Percentiles rank a stretch among this genome's conserved stretches.
Evolutionary conservation across 2,888 invertebrate species (phyloP).

Genomic region (Acronicta alni): DNA sequence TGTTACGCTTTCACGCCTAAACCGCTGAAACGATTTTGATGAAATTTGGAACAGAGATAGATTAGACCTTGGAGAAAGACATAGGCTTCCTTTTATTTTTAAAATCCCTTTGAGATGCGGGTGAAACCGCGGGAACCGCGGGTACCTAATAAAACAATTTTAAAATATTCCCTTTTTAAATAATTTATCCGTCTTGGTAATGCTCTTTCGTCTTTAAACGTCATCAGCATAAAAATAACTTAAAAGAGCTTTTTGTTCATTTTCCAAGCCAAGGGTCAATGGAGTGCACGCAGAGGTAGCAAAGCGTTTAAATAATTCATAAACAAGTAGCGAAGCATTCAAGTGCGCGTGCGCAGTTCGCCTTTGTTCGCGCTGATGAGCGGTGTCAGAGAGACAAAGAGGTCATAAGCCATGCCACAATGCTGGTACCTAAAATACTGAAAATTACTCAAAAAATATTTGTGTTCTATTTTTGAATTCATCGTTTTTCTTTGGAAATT

Average conservation of each 20-base stretch:
- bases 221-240: background rate
- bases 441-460: constrained; percentile 9
- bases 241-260: constrained; percentile 7
- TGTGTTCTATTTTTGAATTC: background rate
- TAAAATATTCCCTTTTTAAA: no score
- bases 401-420: constrained; percentile 65
- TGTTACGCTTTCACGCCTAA: no score
- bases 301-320: constrained; percentile 61
- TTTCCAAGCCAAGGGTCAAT: constrained; percentile 47
- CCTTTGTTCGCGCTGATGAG: constrained; percentile 74
- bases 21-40: no score
- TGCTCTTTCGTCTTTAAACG: background rate
- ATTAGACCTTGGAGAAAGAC: no score
- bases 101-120: no score
- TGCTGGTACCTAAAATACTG: constrained; percentile 43
- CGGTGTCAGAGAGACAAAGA: constrained; percentile 65
- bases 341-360: constrained; percentile 77
- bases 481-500: no score
- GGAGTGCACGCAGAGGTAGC: constrained; percentile 42
- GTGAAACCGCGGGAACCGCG: no score
- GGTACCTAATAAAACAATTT: no score
- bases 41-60: no score
- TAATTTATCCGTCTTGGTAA: no score
- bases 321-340: constrained; percentile 66
- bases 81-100: no score